Evolutionary conservation across 2,113 vertebrate species (phyloP).

Genomic region (Bufo gargarizans): DNA sequence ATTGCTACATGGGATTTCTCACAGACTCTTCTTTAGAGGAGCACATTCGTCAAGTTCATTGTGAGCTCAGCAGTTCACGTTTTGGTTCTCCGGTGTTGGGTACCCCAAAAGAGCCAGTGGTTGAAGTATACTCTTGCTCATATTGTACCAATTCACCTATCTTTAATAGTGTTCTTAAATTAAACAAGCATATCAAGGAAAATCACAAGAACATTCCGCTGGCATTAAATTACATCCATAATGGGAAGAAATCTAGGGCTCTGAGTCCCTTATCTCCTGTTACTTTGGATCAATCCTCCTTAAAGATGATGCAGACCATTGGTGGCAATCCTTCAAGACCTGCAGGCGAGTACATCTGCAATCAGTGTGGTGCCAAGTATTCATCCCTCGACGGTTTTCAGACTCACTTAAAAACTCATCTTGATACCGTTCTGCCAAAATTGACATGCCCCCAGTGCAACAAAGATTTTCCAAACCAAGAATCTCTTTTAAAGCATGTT

Average conservation of each 20-base stretch:
- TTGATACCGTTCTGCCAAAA: conserved; percentile 90
- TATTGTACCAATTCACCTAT: conserved; percentile 98
- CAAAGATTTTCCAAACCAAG: conserved; percentile 97
- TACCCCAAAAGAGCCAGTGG: conserved; percentile 92
- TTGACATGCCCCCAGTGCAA: conserved; percentile 97
- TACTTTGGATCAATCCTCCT: conserved; percentile 84
- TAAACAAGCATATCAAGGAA: conserved; percentile 98
- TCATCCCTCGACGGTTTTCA: conserved; percentile 94
- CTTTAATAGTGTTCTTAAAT: conserved; percentile 94
- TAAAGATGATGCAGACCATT: conserved; percentile 86
- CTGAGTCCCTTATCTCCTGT: conserved; percentile 94
- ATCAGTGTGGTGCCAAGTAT: conserved; percentile 95
- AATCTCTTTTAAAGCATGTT: conserved; percentile 94
- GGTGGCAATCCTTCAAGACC: conserved; percentile 81
- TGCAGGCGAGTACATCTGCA: conserved; percentile 92
- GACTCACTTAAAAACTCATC: conserved; percentile 95
- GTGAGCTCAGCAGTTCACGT: conserved; percentile 88
- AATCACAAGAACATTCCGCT: conserved; percentile 99
- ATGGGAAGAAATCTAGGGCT: conserved; percentile 91
- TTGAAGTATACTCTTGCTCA: conserved; percentile 96
- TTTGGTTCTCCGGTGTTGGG: conserved; percentile 93
- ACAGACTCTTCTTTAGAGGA: conserved; percentile 96
- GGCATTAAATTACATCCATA: conserved; percentile 95
- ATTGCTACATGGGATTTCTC: conserved; percentile 98
- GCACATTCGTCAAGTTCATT: conserved; percentile 95